These are phyloP conservation scores for Temnothorax ravouxi DNA, from an alignment of 2,888 invertebrate genomes.

Conservation along the genomic window DNA sequence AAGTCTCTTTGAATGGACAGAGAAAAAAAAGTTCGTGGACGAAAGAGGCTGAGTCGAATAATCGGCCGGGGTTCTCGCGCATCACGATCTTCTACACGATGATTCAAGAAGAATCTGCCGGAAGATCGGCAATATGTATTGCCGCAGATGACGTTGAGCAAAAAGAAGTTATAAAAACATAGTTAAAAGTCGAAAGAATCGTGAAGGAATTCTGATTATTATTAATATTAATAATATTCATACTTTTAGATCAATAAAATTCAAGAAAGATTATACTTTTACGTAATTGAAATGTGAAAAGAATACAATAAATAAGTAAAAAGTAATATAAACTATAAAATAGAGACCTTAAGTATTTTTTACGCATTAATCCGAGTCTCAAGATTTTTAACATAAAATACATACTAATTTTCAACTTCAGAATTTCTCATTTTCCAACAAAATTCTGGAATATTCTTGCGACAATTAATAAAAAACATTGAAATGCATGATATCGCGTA, in stretches of 20 bases:
- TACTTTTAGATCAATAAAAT: not conserved
- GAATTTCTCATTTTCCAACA: not conserved
- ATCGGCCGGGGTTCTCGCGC: constrained; percentile 38
- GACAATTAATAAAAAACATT: not conserved
- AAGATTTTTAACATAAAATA: not conserved
- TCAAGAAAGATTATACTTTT: not conserved
- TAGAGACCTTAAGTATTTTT: not conserved
- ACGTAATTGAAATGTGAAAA: not conserved
- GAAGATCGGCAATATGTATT: not conserved
- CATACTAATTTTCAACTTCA: not conserved
- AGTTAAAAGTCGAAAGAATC: not conserved
- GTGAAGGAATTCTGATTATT: not conserved
- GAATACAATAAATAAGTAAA: not conserved
- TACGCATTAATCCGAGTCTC: not conserved
- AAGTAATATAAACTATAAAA: not conserved
- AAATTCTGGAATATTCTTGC: not conserved
- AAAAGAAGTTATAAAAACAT: not conserved
- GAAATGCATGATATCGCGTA: not conserved
- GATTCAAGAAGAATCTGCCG: constrained; percentile 15
- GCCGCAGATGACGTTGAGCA: not conserved
- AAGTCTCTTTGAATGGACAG: constrained; percentile 39
- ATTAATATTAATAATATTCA: not conserved
- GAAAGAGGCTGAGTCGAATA: constrained; percentile 33
- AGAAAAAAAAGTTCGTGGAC: not conserved
- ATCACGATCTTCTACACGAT: constrained; percentile 14